Evolutionary conservation across 2,797 vertebrate genomes (phyloP), one percentile per base, ranked within the genome.

Genomic region (Peromyscus nudipes): DNA sequence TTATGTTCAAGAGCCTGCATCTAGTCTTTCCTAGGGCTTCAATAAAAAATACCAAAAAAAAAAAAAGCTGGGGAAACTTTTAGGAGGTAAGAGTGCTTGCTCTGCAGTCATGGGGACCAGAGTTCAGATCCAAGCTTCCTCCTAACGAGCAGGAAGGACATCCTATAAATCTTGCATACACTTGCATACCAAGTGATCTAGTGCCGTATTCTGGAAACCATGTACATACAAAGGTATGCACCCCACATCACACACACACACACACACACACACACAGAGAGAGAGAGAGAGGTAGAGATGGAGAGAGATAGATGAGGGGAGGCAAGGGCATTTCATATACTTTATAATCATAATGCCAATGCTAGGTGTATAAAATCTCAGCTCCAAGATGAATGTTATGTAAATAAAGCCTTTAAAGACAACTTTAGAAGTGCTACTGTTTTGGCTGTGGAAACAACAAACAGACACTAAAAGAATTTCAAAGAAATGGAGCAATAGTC

Each of bases 391-490:
- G n/a, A 92, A 79, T 52, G 0, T 27, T 11, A 27, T 79, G 0
- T 57, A 95, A 95, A 76, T 71, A 49, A 92, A 88, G 71, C 65
- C 9, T 92, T 91, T 52, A 77, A 90, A 92, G 19, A 88, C 46
- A 57, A 55, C 8, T 43, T 92, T 81, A 55, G 60, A 55, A 94
- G 3, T 46, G 4, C 81, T 14, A 55, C 4, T 55, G 6, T 62
- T 96, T 81, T 69, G 60, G 10, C 65, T 85, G 21, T 81, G 11
- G 6, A 81, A 94, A 69, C 37, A 83, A 89, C n/a, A 93, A 62
- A 79, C 31, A 88, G n/a, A 85, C 23, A 49, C 43, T 76, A n/a
- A 92, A 83, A 29, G 13, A 62, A 62, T n/a, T 40, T 62, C 29
- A 27, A 14, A 64, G 16, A 27, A 16, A 16, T 31, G 40, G 27